Percentiles rank a stretch among this genome's conserved stretches.
Conservation (phyloP, 2,888 invertebrate genomes). For the Anticlea derivata region DNA sequence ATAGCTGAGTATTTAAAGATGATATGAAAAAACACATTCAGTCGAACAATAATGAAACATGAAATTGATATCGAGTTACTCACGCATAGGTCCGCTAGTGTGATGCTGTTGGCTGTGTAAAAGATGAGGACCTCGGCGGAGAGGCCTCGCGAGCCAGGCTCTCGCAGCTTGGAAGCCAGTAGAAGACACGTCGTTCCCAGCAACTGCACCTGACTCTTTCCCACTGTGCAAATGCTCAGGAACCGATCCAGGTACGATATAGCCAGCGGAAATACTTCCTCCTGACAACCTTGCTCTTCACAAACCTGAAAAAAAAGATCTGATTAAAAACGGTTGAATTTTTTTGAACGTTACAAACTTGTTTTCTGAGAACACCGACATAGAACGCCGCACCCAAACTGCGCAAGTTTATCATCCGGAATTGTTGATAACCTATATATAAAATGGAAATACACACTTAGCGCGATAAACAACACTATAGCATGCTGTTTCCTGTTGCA, state of each 20-base stretch:
- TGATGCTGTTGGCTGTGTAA: constrained; percentile 97
- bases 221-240: constrained; percentile 91
- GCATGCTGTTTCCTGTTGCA: constrained; percentile 65
- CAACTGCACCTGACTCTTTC: constrained; percentile 94
- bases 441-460: constrained; percentile 68
- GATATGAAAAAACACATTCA: neutral
- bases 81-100: constrained; percentile 93
- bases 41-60: neutral
- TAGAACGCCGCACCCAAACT: constrained; percentile 54
- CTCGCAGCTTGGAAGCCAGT: constrained; percentile 96
- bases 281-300: constrained; percentile 96
- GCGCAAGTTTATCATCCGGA: constrained; percentile 69
- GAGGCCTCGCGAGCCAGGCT: constrained; percentile 89
- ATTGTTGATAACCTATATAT: constrained; percentile 81
- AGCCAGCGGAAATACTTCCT: constrained; percentile 96
- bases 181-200: constrained; percentile 96
- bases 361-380: constrained; percentile 45
- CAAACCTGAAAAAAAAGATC: constrained; percentile 89
- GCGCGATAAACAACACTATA: constrained; percentile 65
- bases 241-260: constrained; percentile 97
- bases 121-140: constrained; percentile 92
- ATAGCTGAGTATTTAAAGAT: neutral
- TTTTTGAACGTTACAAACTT: constrained; percentile 18
- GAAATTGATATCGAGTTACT: constrained; percentile 69
- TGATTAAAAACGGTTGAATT: constrained; percentile 27